phyloP scores from a whole-genome alignment of 2,888 invertebrate genomes.

The Palloptera scutellata region DNA sequence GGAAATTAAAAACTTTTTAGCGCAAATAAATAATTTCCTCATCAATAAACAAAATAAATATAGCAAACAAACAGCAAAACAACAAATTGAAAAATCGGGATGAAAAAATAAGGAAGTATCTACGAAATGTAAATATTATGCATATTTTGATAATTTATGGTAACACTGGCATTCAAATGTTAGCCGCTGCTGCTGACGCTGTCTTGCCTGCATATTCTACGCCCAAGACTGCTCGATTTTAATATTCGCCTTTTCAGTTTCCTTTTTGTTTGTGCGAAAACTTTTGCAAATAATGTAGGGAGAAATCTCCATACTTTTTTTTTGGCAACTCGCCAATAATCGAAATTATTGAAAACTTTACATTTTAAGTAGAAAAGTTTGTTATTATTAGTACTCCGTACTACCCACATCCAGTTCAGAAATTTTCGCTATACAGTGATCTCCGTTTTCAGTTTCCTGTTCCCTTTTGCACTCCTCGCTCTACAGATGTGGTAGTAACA shows the following conservation, averaged over 20 bases:
- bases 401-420: no score
- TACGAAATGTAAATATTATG: constrained; percentile 53
- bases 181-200: no score
- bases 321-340: constrained; percentile 60
- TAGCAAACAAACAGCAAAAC: background rate
- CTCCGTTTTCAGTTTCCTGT: no score
- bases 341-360: constrained; percentile 61
- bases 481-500: no score
- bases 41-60: constrained; percentile 58
- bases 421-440: no score
- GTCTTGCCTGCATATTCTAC: no score
- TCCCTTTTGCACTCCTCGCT: no score
- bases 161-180: constrained; percentile 59
- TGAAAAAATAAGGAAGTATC: background rate
- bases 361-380: constrained; percentile 55
- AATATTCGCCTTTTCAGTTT: background rate
- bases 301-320: background rate
- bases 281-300: background rate
- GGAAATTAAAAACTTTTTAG: constrained; percentile 46
- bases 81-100: background rate
- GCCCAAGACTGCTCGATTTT: background rate
- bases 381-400: constrained; percentile 25
- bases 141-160: constrained; percentile 59
- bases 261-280: background rate
- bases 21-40: constrained; percentile 55